Evolutionary conservation across 2,888 invertebrate genomes (phyloP).

Genomic region (Leucania comma): DNA sequence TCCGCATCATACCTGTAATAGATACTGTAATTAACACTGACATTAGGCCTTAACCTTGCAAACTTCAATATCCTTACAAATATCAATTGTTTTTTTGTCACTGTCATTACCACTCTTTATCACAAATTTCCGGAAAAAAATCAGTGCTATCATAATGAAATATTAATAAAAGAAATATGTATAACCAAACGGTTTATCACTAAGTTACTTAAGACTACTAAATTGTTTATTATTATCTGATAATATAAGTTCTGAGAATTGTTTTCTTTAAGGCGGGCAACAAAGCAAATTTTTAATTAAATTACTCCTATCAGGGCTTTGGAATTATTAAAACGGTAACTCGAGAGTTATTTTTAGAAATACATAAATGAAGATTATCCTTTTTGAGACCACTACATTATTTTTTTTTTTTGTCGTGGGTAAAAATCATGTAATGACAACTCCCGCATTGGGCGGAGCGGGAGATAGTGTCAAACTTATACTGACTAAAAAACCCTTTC

Average conservation of each 20-base stretch:
- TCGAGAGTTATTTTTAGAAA: conserved; percentile 1
- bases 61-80: background rate
- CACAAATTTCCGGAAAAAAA: conserved; percentile 22
- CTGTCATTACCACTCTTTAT: conserved; percentile 2
- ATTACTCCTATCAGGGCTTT: conserved; percentile 17
- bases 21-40: too few species aligned
- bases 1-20: too few species aligned
- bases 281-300: background rate
- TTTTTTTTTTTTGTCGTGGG: too few species aligned
- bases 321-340: background rate
- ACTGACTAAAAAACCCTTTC: too few species aligned
- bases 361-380: background rate
- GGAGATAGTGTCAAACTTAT: too few species aligned
- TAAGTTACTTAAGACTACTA: conserved; percentile 37
- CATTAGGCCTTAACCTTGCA: too few species aligned
- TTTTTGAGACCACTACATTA: too few species aligned
- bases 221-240: conserved; percentile 40
- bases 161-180: conserved; percentile 32
- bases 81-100: background rate
- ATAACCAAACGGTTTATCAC: conserved; percentile 27
- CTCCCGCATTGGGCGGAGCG: too few species aligned
- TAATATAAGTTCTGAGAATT: conserved; percentile 34
- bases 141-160: conserved; percentile 28
- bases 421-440: too few species aligned
- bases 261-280: conserved; percentile 35